Evolutionary conservation across 2,888 invertebrate genomes (phyloP), one percentile per base, ranked within the genome.

Genomic region (Pristionchus entomophagus): DNA sequence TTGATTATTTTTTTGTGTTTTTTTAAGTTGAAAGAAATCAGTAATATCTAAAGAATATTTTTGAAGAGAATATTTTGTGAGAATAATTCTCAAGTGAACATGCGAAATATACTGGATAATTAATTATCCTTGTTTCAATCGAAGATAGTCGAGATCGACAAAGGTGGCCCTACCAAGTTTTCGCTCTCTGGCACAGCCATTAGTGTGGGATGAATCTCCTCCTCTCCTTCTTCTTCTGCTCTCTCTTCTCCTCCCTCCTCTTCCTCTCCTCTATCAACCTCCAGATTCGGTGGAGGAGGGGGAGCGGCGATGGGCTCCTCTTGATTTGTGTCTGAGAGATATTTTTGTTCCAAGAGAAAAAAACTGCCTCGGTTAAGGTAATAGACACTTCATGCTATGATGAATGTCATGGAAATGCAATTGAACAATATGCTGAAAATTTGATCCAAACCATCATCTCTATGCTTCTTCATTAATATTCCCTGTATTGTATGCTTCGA

Each of bases 401-500:
- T n/a, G n/a, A n/a, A n/a, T n/a, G n/a, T n/a, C n/a, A n/a, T n/a
- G n/a, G n/a, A n/a, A n/a, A n/a, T n/a, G n/a, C n/a, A n/a, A n/a
- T n/a, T n/a, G n/a, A n/a, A n/a, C n/a, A n/a, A n/a, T n/a, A n/a
- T n/a, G n/a, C n/a, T n/a, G n/a, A n/a, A n/a, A 45, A 45, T 45
- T 14, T 45, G n/a, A 4, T 38, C 5, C 26, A 29, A 12, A 78
- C 45, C 78, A 78, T 45, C 49, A 49, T 45, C 45, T 78, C 78
- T 19, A 32, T 78, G 78, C 26, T 78, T 78, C 78, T 78, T 78
- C 29, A 78, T 78, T 14, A 49, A 78, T 17, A 78, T 49, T n/a
- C 78, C 51, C 29, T 49, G 35, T 17, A 78, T 78, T 4, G 35
- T 35, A 10, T 45, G 19, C 78, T 78, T 69, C 32, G 32, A 29